These are phyloP conservation scores for Monoplex corrugatus DNA, from an alignment of 2,888 invertebrate genomes.

Conservation along the genomic window DNA sequence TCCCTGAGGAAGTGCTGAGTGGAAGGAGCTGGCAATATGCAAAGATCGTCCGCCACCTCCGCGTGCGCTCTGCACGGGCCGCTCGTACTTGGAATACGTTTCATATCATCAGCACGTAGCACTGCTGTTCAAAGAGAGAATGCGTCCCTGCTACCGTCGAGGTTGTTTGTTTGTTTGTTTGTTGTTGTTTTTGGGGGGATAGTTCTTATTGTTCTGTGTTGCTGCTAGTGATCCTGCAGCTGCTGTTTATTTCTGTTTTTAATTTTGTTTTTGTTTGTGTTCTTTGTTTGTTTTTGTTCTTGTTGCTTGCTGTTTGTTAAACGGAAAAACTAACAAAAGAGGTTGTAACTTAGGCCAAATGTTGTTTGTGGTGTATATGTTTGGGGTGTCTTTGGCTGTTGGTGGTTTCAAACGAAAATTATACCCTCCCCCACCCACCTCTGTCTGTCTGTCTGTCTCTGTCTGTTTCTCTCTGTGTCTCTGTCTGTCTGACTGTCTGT, in stretches of 20 bases:
- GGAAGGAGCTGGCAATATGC: slow-evolving; percentile 34
- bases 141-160: neutral
- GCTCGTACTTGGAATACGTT: neutral
- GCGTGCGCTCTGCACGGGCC: neutral
- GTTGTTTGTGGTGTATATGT: too few species aligned
- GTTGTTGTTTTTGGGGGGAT: neutral
- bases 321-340: too few species aligned
- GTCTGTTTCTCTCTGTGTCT: neutral
- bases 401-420: too few species aligned
- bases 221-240: too few species aligned
- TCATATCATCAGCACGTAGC: neutral
- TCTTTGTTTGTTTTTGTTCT: neutral
- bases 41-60: neutral
- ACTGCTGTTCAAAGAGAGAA: neutral
- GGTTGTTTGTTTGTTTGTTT: neutral
- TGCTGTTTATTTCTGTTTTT: too few species aligned
- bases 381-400: too few species aligned
- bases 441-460: neutral
- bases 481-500: neutral
- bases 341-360: too few species aligned
- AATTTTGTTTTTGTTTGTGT: neutral
- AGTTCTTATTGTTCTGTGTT: too few species aligned
- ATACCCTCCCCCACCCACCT: neutral
- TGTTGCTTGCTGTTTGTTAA: too few species aligned
- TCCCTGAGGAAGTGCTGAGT: neutral